Percentiles rank a stretch among this genome's conserved stretches.
These are phyloP conservation scores for Diplazon laetatorius DNA, from an alignment of 2,888 invertebrate species.

Conservation along the genomic window DNA sequence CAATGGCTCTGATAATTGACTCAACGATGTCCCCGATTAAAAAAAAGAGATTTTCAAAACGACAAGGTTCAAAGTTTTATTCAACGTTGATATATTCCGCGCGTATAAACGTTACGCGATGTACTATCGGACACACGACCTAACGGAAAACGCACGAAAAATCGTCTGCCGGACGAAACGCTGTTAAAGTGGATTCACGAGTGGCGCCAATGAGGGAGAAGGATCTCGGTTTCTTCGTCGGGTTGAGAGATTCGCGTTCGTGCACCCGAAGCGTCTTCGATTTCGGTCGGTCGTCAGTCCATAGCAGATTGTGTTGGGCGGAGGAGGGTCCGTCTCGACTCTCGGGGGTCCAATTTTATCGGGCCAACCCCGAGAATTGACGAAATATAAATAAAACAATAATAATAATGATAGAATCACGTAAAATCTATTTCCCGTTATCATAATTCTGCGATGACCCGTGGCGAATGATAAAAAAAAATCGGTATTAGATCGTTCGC, in stretches of 20 bases:
- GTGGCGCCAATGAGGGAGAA: slow-evolving; percentile 57
- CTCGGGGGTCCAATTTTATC: slow-evolving; percentile 18
- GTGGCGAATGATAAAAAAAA: slow-evolving; percentile 7
- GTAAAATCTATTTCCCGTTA: too few relatives aligned
- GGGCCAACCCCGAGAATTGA: slow-evolving; percentile 14
- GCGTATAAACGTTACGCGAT: too few relatives aligned
- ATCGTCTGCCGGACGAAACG: slow-evolving; percentile 57
- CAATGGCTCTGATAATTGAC: too few relatives aligned
- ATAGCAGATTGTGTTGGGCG: slow-evolving; percentile 56
- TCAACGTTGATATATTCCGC: too few relatives aligned
- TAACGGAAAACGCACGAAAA: background rate
- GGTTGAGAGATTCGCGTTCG: slow-evolving; percentile 36
- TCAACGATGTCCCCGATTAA: too few relatives aligned
- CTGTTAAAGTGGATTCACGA: slow-evolving; percentile 40
- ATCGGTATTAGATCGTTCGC: too few relatives aligned
- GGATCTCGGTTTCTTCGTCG: slow-evolving; percentile 55
- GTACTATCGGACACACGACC: too few relatives aligned
- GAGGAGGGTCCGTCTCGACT: slow-evolving; percentile 48
- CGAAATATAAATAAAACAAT: background rate
- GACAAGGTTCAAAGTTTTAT: too few relatives aligned
- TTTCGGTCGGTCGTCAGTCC: slow-evolving; percentile 62
- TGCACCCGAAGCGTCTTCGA: slow-evolving; percentile 62
- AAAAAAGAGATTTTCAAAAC: too few relatives aligned
- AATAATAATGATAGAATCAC: too few relatives aligned
- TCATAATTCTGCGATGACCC: slow-evolving; percentile 20